Evolutionary conservation across 2,797 vertebrate genomes (phyloP), one percentile per base, ranked within the genome.

Genomic region (Podarcis siculus): DNA sequence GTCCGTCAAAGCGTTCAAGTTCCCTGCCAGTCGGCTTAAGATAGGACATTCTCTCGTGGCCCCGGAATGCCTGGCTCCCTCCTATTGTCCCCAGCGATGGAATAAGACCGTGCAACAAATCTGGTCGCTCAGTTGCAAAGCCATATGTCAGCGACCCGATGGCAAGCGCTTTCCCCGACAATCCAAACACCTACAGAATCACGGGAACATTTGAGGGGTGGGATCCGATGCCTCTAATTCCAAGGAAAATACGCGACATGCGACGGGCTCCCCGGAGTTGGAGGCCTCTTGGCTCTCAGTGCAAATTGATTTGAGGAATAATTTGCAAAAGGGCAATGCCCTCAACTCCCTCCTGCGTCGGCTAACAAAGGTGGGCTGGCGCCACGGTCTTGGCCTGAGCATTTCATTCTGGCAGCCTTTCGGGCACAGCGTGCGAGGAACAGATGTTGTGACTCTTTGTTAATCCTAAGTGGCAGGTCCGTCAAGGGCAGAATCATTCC

Each of bases 1-100:
- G 97, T 88, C 98, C 98, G 87, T 98, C 97, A 45, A 98, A 98
- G 45, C 94, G 97, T 95, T 98, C 98, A 45, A 97, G 96, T 87
- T 97, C 93, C n/a, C 95, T 96, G 82, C 96, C 97, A n/a, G 96
- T 93, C 81, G 96, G 96, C 87, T 97, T 98, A 89, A 98, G 96
- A 94, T 95, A 96, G 95, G 97, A 98, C 97, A 98, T 98, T 86
- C 91, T 87, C 87, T 86, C 0, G 55, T 39, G 49, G 55, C 61
- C 87, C n/a, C 13, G 64, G 27, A 45, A 77, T 32, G 42, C 42
- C 25, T 58, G 75, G 23, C 45, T 39, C 42, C 32, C 79, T 72
- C 55, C 71, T 72, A 79, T 13, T n/a, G 42, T 27, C n/a, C 58
- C 45, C 32, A 8, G 76, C 71, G 19, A 32, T 23, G 4, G 75